Conservation (phyloP, 2,797 vertebrate genomes). For the Tadarida brasiliensis region DNA sequence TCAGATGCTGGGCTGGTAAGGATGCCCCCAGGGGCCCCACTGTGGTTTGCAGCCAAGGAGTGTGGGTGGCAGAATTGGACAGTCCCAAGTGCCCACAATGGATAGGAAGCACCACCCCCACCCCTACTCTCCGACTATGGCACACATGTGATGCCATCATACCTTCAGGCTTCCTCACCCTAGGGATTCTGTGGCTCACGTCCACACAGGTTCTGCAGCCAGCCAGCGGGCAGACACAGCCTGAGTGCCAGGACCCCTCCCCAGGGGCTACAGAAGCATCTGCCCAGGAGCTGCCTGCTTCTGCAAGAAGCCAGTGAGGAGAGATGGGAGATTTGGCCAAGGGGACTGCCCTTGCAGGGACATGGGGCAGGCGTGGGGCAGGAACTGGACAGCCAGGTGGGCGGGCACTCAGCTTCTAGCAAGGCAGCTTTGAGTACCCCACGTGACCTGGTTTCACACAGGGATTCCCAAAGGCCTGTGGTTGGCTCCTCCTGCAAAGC, state of each 20-base stretch:
- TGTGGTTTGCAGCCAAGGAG: neutral
- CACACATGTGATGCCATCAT: rapidly evolving
- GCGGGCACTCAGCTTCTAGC: neutral
- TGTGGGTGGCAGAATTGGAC: neutral
- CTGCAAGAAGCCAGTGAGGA: neutral
- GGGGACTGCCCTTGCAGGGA: neutral
- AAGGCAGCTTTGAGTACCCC: neutral
- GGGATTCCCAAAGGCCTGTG: neutral
- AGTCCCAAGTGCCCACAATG: neutral
- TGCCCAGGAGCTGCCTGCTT: neutral
- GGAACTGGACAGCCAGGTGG: neutral
- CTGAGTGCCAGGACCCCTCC: neutral
- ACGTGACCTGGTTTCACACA: neutral
- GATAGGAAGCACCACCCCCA: neutral
- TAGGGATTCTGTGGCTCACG: neutral
- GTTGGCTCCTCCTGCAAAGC: neutral
- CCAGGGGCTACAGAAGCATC: neutral
- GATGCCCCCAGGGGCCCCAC: rapidly evolving
- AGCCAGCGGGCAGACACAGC: neutral
- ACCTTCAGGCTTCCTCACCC: neutral
- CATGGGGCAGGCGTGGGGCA: neutral
- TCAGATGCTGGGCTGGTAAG: neutral
- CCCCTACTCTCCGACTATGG: neutral
- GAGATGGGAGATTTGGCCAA: neutral
- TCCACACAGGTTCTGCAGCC: neutral